A percentile compares a stretch with the other conserved stretches of the same genome.
Evolutionary conservation across 2,113 vertebrate species (phyloP).

Genomic region (Psilopsiagon aymara): DNA sequence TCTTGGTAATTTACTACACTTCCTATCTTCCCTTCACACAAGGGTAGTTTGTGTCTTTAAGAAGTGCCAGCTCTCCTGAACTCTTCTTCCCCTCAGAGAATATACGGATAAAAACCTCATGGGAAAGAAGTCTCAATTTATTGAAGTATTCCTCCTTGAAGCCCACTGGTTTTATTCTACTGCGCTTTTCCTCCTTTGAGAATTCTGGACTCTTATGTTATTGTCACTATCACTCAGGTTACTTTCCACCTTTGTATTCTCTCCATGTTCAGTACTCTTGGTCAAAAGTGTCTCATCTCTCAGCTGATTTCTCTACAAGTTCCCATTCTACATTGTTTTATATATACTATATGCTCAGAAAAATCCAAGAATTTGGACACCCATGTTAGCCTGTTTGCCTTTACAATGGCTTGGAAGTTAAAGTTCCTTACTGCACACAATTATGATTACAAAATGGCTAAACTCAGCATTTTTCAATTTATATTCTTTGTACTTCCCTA

Average conservation of each 20-base stretch:
- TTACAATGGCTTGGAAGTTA: neutral
- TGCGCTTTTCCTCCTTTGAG: neutral
- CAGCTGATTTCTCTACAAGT: neutral
- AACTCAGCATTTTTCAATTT: neutral
- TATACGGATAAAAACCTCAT: neutral
- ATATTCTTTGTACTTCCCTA: neutral
- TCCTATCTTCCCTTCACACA: conserved; percentile 37
- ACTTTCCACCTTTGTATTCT: neutral
- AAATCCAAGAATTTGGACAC: neutral
- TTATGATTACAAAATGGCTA: neutral
- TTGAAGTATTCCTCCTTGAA: neutral
- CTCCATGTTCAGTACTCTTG: neutral
- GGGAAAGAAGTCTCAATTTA: neutral
- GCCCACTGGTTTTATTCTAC: neutral
- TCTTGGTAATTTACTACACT: conserved; percentile 56
- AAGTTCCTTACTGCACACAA: neutral
- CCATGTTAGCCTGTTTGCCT: neutral
- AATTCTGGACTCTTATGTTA: neutral
- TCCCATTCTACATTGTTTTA: neutral
- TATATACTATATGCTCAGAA: neutral
- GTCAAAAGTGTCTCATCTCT: neutral
- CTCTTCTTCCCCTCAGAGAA: conserved; percentile 29
- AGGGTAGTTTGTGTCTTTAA: conserved; percentile 7
- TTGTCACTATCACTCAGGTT: neutral
- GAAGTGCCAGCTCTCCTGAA: conserved; percentile 51